Percentiles rank a stretch among this genome's conserved stretches.
phyloP scores from a whole-genome alignment of 2,888 invertebrate species.

The Lochmaea capreae region DNA sequence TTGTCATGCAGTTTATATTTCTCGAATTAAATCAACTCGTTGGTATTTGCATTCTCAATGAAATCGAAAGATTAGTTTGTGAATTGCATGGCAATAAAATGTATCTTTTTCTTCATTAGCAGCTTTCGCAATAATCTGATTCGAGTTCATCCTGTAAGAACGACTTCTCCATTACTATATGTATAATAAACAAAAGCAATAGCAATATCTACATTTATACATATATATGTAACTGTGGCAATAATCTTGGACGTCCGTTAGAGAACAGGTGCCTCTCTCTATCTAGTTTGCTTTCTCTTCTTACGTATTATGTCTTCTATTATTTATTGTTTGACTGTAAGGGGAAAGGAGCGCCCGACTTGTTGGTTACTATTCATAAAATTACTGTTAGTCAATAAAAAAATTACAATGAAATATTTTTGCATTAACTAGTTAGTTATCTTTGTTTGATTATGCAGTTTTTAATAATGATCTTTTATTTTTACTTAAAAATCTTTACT shows the following conservation, averaged over 20 bases:
- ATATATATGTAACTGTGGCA: conserved; percentile 45
- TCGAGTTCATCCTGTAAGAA: conserved; percentile 32
- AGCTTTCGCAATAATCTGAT: conserved; percentile 27
- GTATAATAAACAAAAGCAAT: conserved; percentile 46
- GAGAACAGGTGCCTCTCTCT: conserved; percentile 51
- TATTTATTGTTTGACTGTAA: conserved; percentile 48
- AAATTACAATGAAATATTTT: conserved; percentile 32
- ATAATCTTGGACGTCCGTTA: conserved; percentile 43
- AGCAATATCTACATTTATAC: conserved; percentile 33
- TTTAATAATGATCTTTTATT: background rate
- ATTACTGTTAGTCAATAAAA: conserved; percentile 37
- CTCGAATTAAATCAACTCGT: background rate
- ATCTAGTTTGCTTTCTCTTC: conserved; percentile 48
- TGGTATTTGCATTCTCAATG: conserved; percentile 3
- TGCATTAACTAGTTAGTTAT: conserved; percentile 25
- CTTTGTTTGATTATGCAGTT: background rate
- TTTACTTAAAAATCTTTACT: no score
- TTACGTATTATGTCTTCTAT: conserved; percentile 48
- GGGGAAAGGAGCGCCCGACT: conserved; percentile 44
- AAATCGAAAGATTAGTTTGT: conserved; percentile 7
- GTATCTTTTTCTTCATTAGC: conserved; percentile 14
- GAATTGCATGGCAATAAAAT: conserved; percentile 4
- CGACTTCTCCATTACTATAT: conserved; percentile 36
- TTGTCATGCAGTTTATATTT: background rate
- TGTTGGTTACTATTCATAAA: conserved; percentile 36